Conservation (phyloP, 2,113 vertebrate genomes). For the Cercocebus atys region DNA sequence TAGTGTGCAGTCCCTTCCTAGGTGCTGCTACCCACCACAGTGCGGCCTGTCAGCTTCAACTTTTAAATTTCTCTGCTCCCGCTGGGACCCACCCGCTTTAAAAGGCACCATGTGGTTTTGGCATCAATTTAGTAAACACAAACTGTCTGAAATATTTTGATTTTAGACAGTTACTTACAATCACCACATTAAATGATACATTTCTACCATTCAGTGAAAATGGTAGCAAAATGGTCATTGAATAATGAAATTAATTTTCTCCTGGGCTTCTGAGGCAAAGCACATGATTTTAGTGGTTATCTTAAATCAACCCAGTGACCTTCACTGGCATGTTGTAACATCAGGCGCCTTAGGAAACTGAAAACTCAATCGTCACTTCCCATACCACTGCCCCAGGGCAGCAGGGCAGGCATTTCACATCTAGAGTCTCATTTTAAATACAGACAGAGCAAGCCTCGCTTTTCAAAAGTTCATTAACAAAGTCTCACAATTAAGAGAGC, state of each 20-base stretch:
- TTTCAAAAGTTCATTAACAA: conserved; percentile 49
- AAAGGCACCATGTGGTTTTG: background rate
- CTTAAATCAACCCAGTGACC: conserved; percentile 45
- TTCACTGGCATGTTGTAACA: conserved; percentile 13
- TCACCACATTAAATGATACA: background rate
- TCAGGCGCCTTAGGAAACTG: background rate
- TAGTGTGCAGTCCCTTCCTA: background rate
- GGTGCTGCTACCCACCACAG: background rate
- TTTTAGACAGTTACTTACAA: background rate
- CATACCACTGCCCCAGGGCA: background rate
- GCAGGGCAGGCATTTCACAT: background rate
- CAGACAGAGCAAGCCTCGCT: background rate
- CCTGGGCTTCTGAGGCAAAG: conserved; percentile 44
- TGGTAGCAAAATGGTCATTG: background rate
- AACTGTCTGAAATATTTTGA: background rate
- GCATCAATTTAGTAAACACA: background rate
- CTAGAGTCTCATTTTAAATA: background rate
- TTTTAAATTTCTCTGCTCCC: background rate
- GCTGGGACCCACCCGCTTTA: background rate
- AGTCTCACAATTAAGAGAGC: conserved; percentile 9
- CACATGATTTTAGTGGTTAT: conserved; percentile 45
- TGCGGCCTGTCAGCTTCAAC: background rate
- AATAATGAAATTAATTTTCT: conserved; percentile 10
- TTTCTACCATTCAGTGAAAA: background rate
- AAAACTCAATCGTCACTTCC: conserved; percentile 39